Conservation (phyloP, 2,888 invertebrate genomes). For the Caradrina kadenii region DNA sequence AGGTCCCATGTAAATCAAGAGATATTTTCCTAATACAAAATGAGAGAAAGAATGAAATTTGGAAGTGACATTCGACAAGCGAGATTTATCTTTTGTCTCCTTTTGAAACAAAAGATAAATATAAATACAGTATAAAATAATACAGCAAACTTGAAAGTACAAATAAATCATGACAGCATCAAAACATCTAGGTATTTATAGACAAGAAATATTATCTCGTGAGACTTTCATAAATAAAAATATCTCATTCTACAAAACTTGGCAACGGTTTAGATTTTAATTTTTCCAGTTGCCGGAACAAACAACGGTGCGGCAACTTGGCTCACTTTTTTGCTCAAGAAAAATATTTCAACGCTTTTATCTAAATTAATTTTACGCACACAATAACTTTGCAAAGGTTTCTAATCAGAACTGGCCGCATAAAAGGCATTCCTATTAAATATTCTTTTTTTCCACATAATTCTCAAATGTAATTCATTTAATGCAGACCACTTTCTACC, state of each 20-base stretch:
- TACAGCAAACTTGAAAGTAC: background rate
- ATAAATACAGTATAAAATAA: background rate
- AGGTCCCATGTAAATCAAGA: too few species aligned
- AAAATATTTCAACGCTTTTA: constrained; percentile 45
- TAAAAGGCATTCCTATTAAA: constrained; percentile 38
- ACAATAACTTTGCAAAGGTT: constrained; percentile 25
- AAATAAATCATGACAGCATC: background rate
- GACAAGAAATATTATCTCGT: constrained; percentile 16
- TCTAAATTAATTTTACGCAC: constrained; percentile 43
- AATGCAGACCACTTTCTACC: constrained; percentile 25
- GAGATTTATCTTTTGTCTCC: too few species aligned
- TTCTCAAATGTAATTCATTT: constrained; percentile 26
- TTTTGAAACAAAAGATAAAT: constrained; percentile 2
- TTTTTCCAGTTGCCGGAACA: constrained; percentile 46
- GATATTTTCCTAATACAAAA: background rate
- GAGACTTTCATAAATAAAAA: constrained; percentile 31
- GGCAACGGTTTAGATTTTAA: constrained; percentile 41
- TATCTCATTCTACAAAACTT: constrained; percentile 32
- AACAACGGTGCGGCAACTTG: constrained; percentile 28
- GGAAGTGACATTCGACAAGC: background rate
- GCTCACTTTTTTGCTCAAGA: constrained; percentile 19
- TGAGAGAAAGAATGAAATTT: background rate
- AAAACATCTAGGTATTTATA: constrained; percentile 11
- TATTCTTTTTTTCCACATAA: constrained; percentile 36
- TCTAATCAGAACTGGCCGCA: constrained; percentile 32